Percentiles rank a stretch among this genome's conserved stretches.
These are phyloP conservation scores for Planiliza haematocheilus DNA, from an alignment of 2,113 vertebrate genomes.

Conservation along the genomic window DNA sequence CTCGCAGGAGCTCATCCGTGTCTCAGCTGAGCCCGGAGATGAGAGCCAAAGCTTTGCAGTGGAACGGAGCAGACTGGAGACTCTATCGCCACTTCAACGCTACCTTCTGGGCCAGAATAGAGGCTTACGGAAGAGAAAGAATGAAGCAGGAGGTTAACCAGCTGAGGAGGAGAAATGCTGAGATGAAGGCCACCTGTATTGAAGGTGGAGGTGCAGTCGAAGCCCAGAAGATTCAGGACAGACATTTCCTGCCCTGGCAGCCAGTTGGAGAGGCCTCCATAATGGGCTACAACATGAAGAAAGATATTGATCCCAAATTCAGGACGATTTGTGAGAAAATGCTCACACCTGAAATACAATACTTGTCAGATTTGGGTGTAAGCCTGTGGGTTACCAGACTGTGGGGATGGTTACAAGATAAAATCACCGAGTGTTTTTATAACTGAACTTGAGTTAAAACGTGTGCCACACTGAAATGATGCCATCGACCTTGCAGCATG, in stretches of 20 bases:
- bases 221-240: conserved; percentile 85
- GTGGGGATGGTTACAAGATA: conserved; percentile 85
- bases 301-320: conserved; percentile 83
- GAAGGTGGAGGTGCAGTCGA: conserved; percentile 88
- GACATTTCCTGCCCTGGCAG: conserved; percentile 92
- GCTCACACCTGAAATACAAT: conserved; percentile 96
- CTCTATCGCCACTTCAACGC: conserved; percentile 93
- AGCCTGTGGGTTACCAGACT: conserved; percentile 93
- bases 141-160: conserved; percentile 88
- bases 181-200: conserved; percentile 90
- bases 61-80: conserved; percentile 90
- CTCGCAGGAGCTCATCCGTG: conserved; percentile 83
- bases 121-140: conserved; percentile 85
- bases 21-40: conserved; percentile 85
- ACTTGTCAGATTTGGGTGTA: conserved; percentile 90
- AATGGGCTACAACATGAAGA: conserved; percentile 94
- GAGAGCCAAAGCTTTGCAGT: conserved; percentile 86
- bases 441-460: background rate
- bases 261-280: conserved; percentile 92
- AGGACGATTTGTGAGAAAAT: conserved; percentile 91
- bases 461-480: background rate
- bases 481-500: background rate
- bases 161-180: conserved; percentile 86
- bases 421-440: conserved; percentile 12
- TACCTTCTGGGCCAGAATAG: conserved; percentile 91